Base-by-base conservation (phyloP, 1,140 invertebrate species). In the Condylostylus longicornis region DNA sequence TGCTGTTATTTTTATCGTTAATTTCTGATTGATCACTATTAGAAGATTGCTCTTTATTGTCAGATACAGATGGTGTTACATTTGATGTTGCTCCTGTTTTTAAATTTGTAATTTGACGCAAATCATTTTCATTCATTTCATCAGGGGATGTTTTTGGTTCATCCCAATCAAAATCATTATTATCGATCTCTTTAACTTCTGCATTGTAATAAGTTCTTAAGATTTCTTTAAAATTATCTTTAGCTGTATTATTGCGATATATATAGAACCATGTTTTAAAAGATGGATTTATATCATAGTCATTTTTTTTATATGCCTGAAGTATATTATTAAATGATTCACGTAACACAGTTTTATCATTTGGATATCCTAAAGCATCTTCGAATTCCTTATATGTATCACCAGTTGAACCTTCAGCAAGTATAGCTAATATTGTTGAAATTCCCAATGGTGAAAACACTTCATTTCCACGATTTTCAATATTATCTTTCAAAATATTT, bases 241-340 rank as follows among this genome's bases (percentile, higher is more conserved):
- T 62, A 2, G 71, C 67, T 1, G 68, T 68, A 44, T 70, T 67
- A 37, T 74, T 75, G 45, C 71, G 71, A 46, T 74, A 75, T 28
- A 74, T 65, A 42, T 75, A 75, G 45, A 75, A 68, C 63, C 66
- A 75, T 39, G 71, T 74, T 49, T 71, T 70, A 43, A 75, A 65
- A 42, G 74, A 70, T 12, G 72, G 72, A 42, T 62, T 56, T 47
- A 12, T 42, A 55, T 58, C 53, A 47, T 65, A 67, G 37, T 68
- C 62, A n/a, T 66, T 60, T 18, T 62, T 69, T 40, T 67, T 66
- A 43, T 67, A 68, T 27, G 63, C 59, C 25, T 63, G 54, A 54
- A 71, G 53, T 8, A 71, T 65, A 14, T 54, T 58, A 9, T 58
- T 50, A 31, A 65, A 70, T 18, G 61, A 64, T 0, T 39, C 29